Base-by-base conservation (phyloP, 2,888 invertebrate species). In the Miltochrista miniata region DNA sequence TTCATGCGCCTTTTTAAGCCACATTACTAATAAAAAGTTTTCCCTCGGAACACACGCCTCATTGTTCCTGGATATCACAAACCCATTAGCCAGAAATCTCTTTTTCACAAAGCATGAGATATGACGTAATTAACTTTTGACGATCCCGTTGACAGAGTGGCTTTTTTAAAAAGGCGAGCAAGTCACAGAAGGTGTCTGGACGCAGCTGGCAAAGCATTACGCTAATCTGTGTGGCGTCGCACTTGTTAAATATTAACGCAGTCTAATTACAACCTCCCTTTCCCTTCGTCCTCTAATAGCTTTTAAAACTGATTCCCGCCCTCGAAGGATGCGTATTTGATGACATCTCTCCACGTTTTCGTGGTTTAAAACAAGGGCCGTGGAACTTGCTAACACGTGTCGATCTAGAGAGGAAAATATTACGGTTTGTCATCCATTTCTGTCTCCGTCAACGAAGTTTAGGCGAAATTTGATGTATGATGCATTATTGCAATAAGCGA, bases 241-340 rank as follows among this genome's bases (percentile, higher is more conserved):
- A 90, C 91, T 90, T 90, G 90, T 90, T 90, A 91, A 91, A 91
- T 91, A 91, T 91, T 91, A 91, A 91, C 87, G 91, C 85, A 80
- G 82, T 85, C 87, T 91, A 91, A 90, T 91, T 91, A 90, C 88
- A 79, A 75, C 77, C 78, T 75, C 82, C 82, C 74, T 66, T 69
- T 68, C 70, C 73, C 78, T 64, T 58, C 71, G 64, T 71, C 81
- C 83, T 85, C 89, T 91, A 91, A 91, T 91, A 90, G 91, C 85
- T 90, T 91, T 91, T 90, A 91, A 90, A 91, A 91, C 90, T 90
- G 91, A 91, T 90, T 90, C 89, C 85, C 82, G 83, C 87, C 90
- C 87, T 74, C 72, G 62, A 73, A 85, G 84, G 89, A 91, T 90
- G 90, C 83, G 90, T 87, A 89, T 91, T 91, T 90, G 91, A 91